These are phyloP conservation scores for Naso thynnoides DNA, from an alignment of 2,797 vertebrate genomes.

Conservation along the genomic window DNA sequence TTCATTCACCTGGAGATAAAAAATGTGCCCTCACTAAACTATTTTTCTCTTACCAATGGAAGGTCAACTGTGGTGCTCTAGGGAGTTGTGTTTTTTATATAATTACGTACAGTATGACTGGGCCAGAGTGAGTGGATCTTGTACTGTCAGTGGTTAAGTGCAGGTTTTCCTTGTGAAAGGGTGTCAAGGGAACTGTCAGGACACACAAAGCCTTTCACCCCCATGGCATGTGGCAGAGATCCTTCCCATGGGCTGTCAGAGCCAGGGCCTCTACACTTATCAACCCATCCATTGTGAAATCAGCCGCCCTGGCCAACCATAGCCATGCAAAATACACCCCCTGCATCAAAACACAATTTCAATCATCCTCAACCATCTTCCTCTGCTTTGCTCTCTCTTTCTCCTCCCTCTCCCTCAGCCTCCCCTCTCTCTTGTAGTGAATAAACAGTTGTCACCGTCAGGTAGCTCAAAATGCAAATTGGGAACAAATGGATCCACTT, in stretches of 20 bases:
- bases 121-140: conserved; percentile 38
- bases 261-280: conserved; percentile 82
- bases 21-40: not conserved
- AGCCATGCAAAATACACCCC: conserved; percentile 85
- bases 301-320: conserved; percentile 83
- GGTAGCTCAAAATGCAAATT: conserved; percentile 85
- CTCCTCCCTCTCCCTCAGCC: conserved; percentile 49
- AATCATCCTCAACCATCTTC: conserved; percentile 83
- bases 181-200: conserved; percentile 67
- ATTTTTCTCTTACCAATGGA: conserved; percentile 29
- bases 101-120: conserved; percentile 30
- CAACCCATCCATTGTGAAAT: conserved; percentile 88
- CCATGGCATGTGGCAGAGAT: conserved; percentile 71
- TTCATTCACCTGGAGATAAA: not conserved
- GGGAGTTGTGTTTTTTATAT: conserved; percentile 29
- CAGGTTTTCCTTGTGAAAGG: conserved; percentile 59
- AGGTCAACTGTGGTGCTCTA: conserved; percentile 22
- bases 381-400: conserved; percentile 60
- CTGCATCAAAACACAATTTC: conserved; percentile 82
- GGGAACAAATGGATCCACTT: conserved; percentile 85
- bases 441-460: conserved; percentile 82
- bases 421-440: conserved; percentile 75
- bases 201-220: conserved; percentile 76
- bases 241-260: conserved; percentile 79
- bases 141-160: conserved; percentile 53